Base-by-base conservation (phyloP, 2,113 vertebrate genomes). In the Isurus oxyrinchus region DNA sequence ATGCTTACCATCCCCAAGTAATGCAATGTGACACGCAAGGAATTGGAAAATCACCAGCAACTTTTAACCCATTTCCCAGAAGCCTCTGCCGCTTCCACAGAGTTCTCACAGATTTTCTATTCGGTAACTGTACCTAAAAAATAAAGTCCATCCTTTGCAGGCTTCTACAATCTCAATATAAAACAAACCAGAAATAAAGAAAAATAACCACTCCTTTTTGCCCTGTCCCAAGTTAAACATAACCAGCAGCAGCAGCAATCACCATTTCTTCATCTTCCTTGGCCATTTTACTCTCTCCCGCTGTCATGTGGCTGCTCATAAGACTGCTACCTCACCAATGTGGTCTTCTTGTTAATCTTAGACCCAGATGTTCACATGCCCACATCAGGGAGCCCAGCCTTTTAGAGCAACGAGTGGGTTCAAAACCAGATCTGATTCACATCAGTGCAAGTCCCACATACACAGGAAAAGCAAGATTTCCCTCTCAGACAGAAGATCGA, bases 21-120 rank as follows among this genome's bases (percentile, higher is more conserved):
- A 72, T 72, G 66, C 61, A n/a, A 63, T 8, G n/a, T 40, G 90
- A 49, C 59, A 63, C 19, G 66, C n/a, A 94, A 94, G 13, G 66
- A 69, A 95, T 66, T 95, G 10, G 23, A 69, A 95, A 95, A 69
- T 40, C 49, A 95, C 44, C 66, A 95, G 44, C 23, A 95, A 72
- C 55, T 25, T 72, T 95, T 55, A 72, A 95, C 66, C 67, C 94
- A 72, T 19, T 35, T 69, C 67, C 66, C 67, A 69, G 44, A 8
- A 35, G 49, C 44, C 94, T 35, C 14, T 21, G 8, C 44, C 31
- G 67, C 11, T 53, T 31, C 44, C 31, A 95, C 10, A 69, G 67
- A 72, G 53, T 11, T 14, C 23, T 31, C 10, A 49, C 16, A 31
- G 31, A 66, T 44, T 25, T 13, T 95, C 11, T 35, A 23, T 53